Evolutionary conservation across 2,888 invertebrate genomes (phyloP), one percentile per base, ranked within the genome.

Genomic region (Frankliniella fusca): DNA sequence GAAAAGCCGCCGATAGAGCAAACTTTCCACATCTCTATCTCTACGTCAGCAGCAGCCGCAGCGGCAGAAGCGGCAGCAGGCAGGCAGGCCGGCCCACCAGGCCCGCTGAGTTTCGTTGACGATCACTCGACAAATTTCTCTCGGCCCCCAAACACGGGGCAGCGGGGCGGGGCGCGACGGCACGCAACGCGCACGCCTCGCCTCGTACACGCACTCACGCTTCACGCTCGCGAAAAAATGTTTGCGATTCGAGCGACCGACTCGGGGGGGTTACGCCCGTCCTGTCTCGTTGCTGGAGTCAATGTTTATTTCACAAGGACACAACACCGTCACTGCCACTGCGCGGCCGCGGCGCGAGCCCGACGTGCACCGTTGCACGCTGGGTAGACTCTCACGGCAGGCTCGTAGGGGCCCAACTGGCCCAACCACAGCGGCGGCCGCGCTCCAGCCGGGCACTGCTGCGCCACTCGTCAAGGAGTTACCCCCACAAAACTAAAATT

Each of bases 221-320:
- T 27, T 27, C 23, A 76, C 70, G 70, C 23, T 27, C 12, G 70
- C 70, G 70, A 70, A 70, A 76, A 76, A 76, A 70, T 23, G 7
- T 23, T 23, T 76, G 27, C 10, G 23, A 23, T 27, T 38, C 5
- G 38, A 27, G 70, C 70, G 23, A 76, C n/a, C 10, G 20, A 18
- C 12, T 12, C 70, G 23, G 10, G 27, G 23, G 70, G 70, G 70
- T 76, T 76, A 76, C 70, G 70, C 70, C 70, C 70, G 70, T 76
- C 38, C 38, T 5, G 38, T 38, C 38, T 38, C 38, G 38, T 5
- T 38, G 38, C 2, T 27, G 70, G 9, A 76, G 70, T 27, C 23
- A 76, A 76, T 76, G 70, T 76, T 76, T 76, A 76, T 76, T 27
- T 27, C 70, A 76, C 70, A 76, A 76, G 70, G 70, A 76, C 70